Percentiles rank a stretch among this genome's conserved stretches.
Conservation (phyloP, 2,113 vertebrate genomes). For the Pelobates fuscus region DNA sequence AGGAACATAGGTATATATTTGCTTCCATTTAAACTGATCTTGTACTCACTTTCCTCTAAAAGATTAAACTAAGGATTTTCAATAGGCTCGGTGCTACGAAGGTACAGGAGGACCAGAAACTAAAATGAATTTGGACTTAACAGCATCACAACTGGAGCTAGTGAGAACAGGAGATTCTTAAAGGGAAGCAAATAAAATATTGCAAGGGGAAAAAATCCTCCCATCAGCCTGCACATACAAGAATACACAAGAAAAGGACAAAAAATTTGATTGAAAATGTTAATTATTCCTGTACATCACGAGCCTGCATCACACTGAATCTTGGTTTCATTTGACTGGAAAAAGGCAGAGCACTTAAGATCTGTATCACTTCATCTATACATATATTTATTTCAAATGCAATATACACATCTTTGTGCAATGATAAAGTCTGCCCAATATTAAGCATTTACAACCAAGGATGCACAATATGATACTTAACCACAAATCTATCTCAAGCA, state of each 20-base stretch:
- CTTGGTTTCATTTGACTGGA: neutral
- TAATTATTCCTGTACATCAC: conserved; percentile 20
- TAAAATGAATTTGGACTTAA: conserved; percentile 54
- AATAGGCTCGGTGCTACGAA: conserved; percentile 44
- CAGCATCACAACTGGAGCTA: neutral
- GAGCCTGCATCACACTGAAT: neutral
- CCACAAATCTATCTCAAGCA: conserved; percentile 35
- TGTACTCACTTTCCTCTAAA: conserved; percentile 56
- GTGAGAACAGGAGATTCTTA: conserved; percentile 44
- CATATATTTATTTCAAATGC: conserved; percentile 20
- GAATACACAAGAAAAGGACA: neutral
- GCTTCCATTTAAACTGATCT: conserved; percentile 57
- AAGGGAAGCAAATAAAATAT: conserved; percentile 37
- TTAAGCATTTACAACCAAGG: conserved; percentile 9
- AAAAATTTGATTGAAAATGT: conserved; percentile 2
- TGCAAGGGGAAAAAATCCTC: conserved; percentile 23
- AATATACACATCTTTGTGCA: neutral
- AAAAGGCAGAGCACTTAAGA: neutral
- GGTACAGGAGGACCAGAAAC: conserved; percentile 47
- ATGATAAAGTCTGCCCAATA: conserved; percentile 6
- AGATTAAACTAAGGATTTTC: conserved; percentile 54
- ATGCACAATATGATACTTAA: conserved; percentile 5
- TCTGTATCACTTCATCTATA: conserved; percentile 13
- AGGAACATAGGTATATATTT: conserved; percentile 50
- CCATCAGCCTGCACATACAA: neutral